These are phyloP conservation scores for Podocnemis expansa DNA, from an alignment of 2,113 vertebrate species.

Conservation along the genomic window DNA sequence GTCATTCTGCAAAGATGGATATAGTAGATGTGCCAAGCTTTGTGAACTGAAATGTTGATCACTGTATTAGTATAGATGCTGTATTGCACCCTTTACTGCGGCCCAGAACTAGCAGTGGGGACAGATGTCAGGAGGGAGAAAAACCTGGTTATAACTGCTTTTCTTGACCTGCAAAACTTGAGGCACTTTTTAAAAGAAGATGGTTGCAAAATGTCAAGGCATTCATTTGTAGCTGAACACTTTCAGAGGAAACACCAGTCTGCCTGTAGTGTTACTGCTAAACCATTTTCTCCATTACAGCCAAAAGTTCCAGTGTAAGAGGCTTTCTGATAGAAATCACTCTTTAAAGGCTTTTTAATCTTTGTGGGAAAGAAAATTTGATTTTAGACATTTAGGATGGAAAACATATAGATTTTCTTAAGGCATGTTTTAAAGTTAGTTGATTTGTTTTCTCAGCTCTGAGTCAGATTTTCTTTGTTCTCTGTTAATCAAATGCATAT, in stretches of 20 bases:
- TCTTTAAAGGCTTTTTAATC: accelerated
- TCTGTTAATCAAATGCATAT: slow-evolving; percentile 36
- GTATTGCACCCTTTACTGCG: neutral
- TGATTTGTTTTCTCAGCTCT: neutral
- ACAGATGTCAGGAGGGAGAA: neutral
- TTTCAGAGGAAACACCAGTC: accelerated
- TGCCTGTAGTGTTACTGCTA: neutral
- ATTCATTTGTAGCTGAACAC: neutral
- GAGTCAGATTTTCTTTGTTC: slow-evolving; percentile 65
- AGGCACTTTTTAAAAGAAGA: neutral
- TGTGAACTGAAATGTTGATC: accelerated
- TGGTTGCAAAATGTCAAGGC: neutral
- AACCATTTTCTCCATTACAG: neutral
- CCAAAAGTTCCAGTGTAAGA: neutral
- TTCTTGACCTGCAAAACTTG: accelerated
- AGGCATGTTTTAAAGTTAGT: neutral
- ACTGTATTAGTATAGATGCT: neutral
- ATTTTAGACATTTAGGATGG: neutral
- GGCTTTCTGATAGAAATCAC: neutral
- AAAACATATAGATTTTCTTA: neutral
- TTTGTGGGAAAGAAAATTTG: neutral
- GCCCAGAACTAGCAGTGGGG: neutral
- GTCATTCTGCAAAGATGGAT: accelerated
- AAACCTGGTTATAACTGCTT: accelerated
- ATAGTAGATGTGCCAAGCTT: accelerated